These are phyloP conservation scores for Tromatobia lineatoria DNA, from an alignment of 2,888 invertebrate species.

Conservation along the genomic window DNA sequence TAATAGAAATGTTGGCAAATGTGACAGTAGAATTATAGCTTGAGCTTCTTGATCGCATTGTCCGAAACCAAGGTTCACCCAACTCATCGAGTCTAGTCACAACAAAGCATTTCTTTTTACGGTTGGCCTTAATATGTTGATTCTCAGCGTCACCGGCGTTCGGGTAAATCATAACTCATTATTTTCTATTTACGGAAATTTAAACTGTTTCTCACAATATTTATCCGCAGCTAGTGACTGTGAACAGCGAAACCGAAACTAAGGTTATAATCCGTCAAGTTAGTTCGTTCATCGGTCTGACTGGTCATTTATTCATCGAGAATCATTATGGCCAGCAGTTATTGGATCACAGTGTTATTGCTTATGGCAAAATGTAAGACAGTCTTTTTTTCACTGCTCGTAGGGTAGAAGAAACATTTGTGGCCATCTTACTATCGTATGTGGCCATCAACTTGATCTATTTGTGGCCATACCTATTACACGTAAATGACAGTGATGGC, in stretches of 20 bases:
- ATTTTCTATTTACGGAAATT: not conserved
- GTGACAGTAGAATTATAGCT: not conserved
- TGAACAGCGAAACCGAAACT: not conserved
- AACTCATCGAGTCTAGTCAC: conserved; percentile 60
- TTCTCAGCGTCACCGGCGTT: conserved; percentile 60
- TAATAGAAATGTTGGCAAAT: not conserved
- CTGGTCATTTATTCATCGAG: conserved; percentile 17
- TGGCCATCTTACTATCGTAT: not conserved
- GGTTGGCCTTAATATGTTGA: conserved; percentile 58
- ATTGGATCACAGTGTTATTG: conserved; percentile 18
- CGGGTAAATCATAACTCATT: conserved; percentile 39
- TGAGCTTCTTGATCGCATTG: conserved; percentile 14
- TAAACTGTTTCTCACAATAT: not conserved
- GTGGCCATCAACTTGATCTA: too few species aligned
- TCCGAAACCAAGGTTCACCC: conserved; percentile 53
- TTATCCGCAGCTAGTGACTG: not conserved
- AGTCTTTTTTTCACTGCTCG: too few species aligned
- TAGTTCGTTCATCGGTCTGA: not conserved
- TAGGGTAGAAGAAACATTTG: too few species aligned
- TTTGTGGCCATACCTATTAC: too few species aligned
- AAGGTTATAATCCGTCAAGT: not conserved
- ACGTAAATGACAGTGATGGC: too few species aligned
- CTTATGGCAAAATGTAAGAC: conserved; percentile 27
- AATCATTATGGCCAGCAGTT: conserved; percentile 28
- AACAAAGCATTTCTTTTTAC: conserved; percentile 49